These are phyloP conservation scores for Ichneumoninae sp. DNA, from an alignment of 2,888 invertebrate species.

Conservation along the genomic window DNA sequence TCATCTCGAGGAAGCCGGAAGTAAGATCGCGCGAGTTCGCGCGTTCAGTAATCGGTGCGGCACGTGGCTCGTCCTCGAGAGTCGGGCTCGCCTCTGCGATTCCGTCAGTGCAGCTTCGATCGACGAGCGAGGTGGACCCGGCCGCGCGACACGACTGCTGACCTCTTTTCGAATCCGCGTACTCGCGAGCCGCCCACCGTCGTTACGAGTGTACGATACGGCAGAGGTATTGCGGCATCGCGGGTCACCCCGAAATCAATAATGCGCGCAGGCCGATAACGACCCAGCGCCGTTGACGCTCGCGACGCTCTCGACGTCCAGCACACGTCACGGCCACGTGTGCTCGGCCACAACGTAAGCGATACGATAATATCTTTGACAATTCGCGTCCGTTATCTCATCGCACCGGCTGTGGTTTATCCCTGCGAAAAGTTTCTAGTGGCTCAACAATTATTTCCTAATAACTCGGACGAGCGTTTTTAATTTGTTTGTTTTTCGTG, in stretches of 20 bases:
- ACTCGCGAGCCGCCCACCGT: conserved; percentile 22
- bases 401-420: not conserved
- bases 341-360: conserved; percentile 33
- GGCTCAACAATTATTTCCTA: not conserved
- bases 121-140: not conserved
- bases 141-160: not conserved
- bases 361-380: not conserved
- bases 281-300: conserved; percentile 18
- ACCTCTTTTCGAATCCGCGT: conserved; percentile 42
- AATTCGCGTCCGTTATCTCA: not conserved
- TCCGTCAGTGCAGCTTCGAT: conserved; percentile 5
- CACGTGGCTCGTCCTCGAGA: not conserved
- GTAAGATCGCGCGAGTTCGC: not conserved
- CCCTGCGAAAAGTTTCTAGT: not conserved
- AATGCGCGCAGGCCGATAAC: conserved; percentile 33
- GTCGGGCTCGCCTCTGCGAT: not conserved
- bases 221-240: conserved; percentile 22
- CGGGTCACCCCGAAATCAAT: conserved; percentile 51
- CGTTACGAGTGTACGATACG: conserved; percentile 6
- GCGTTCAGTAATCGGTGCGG: not conserved
- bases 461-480: not conserved
- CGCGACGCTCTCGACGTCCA: conserved; percentile 24
- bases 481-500: not conserved
- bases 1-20: not conserved
- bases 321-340: conserved; percentile 51